A percentile compares a stretch with the other conserved stretches of the same genome.
Conservation (phyloP, 2,888 invertebrate genomes). For the Agrochola litura region DNA sequence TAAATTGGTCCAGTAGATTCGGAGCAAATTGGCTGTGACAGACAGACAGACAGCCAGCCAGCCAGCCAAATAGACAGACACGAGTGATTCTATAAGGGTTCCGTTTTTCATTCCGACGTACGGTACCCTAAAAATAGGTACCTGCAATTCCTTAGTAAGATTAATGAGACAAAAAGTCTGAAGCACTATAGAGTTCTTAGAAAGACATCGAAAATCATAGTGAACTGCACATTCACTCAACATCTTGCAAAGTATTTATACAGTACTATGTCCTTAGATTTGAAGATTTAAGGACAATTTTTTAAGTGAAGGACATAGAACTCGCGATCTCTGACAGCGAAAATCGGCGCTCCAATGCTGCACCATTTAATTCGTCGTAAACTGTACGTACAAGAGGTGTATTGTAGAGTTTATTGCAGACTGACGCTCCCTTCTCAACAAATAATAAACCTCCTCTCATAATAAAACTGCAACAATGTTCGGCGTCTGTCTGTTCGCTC, state of each 20-base stretch:
- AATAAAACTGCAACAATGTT: slow-evolving; percentile 44
- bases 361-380: slow-evolving; percentile 28
- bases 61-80: no score
- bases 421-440: slow-evolving; percentile 27
- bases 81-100: no score
- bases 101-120: no score
- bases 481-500: slow-evolving; percentile 4
- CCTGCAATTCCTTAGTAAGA: background rate
- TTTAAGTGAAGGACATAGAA: background rate
- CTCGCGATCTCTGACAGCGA: background rate
- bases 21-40: no score
- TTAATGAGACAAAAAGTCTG: background rate
- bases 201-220: background rate
- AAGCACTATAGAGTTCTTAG: background rate
- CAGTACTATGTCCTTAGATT: background rate
- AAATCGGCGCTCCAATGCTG: background rate
- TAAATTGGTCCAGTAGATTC: no score
- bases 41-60: no score
- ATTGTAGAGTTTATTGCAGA: slow-evolving; percentile 26
- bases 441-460: slow-evolving; percentile 40
- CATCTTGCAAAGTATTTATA: background rate
- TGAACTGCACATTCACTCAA: background rate
- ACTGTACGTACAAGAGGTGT: slow-evolving; percentile 1
- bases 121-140: background rate
- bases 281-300: background rate